Conservation (phyloP, 2,888 invertebrate genomes). For the Lingula anatina region DNA sequence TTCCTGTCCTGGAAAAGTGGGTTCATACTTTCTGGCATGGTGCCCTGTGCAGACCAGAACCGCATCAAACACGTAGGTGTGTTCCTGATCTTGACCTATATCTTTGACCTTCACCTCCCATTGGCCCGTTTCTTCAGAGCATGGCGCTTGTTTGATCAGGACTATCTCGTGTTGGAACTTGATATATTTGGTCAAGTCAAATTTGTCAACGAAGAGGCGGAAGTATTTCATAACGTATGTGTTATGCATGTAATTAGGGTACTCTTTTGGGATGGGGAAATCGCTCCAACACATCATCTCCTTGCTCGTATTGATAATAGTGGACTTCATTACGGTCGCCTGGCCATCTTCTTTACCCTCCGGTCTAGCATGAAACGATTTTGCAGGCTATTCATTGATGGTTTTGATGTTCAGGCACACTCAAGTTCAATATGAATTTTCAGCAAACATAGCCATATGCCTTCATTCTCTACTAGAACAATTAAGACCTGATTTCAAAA, state of each 20-base stretch:
- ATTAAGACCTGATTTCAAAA: too few relatives aligned
- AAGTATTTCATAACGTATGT: constrained; percentile 42
- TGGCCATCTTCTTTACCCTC: constrained; percentile 17
- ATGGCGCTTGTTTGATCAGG: constrained; percentile 15
- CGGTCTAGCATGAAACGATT: too few relatives aligned
- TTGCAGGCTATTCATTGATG: too few relatives aligned
- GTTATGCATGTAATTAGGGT: constrained; percentile 49
- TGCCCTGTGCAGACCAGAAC: constrained; percentile 44
- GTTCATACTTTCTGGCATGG: constrained; percentile 25
- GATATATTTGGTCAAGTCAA: constrained; percentile 35
- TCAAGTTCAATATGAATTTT: too few relatives aligned
- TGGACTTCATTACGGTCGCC: constrained; percentile 37
- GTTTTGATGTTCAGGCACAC: too few relatives aligned
- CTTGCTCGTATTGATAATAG: too few relatives aligned
- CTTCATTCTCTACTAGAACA: too few relatives aligned
- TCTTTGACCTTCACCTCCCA: constrained; percentile 38
- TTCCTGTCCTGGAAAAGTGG: constrained; percentile 24
- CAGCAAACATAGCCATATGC: too few relatives aligned
- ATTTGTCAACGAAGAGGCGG: constrained; percentile 40
- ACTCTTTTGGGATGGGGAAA: constrained; percentile 44
- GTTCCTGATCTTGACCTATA: constrained; percentile 19
- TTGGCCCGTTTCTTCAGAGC: constrained; percentile 36
- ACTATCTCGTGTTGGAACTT: constrained; percentile 23
- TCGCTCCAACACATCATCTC: constrained; percentile 47
- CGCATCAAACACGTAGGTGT: constrained; percentile 30